A percentile compares a stretch with the other conserved stretches of the same genome.
Evolutionary conservation across 1,140 invertebrate genomes (phyloP).

Genomic region (Cyclina sinensis): DNA sequence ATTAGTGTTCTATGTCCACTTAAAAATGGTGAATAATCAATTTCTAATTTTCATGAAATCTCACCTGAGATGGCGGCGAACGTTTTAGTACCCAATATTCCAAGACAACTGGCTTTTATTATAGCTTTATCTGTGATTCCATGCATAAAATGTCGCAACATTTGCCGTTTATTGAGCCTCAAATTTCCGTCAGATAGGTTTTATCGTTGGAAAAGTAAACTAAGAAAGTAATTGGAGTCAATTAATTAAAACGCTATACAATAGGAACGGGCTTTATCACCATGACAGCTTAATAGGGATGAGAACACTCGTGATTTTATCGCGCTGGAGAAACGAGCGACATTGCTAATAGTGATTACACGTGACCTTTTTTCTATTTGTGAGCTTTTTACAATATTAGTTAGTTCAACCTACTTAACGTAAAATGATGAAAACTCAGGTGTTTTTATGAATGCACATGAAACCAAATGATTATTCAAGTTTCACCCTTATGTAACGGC

Average conservation of each 20-base stretch:
- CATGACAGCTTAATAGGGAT: slow-evolving; percentile 6
- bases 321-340: neutral
- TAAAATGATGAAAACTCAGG: too few species aligned
- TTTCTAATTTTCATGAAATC: slow-evolving; percentile 50
- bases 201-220: slow-evolving; percentile 61
- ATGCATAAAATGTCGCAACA: slow-evolving; percentile 62
- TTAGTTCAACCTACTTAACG: too few species aligned
- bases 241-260: slow-evolving; percentile 58
- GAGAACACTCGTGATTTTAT: slow-evolving; percentile 54
- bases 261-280: slow-evolving; percentile 35
- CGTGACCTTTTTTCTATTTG: neutral
- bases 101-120: slow-evolving; percentile 36
- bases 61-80: neutral
- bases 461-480: too few species aligned
- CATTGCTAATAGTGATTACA: slow-evolving; percentile 42
- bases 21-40: slow-evolving; percentile 42
- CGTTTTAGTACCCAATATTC: slow-evolving; percentile 53
- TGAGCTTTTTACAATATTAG: neutral
- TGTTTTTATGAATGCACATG: too few species aligned
- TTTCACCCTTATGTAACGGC: too few species aligned
- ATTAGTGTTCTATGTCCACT: slow-evolving; percentile 35
- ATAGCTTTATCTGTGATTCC: slow-evolving; percentile 44
- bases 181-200: slow-evolving; percentile 61
- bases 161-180: slow-evolving; percentile 54
- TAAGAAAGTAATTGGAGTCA: slow-evolving; percentile 61